A percentile compares a stretch with the other conserved stretches of the same genome.
These are phyloP conservation scores for Agonopterix heracliana DNA, from an alignment of 2,888 invertebrate species.

Conservation along the genomic window DNA sequence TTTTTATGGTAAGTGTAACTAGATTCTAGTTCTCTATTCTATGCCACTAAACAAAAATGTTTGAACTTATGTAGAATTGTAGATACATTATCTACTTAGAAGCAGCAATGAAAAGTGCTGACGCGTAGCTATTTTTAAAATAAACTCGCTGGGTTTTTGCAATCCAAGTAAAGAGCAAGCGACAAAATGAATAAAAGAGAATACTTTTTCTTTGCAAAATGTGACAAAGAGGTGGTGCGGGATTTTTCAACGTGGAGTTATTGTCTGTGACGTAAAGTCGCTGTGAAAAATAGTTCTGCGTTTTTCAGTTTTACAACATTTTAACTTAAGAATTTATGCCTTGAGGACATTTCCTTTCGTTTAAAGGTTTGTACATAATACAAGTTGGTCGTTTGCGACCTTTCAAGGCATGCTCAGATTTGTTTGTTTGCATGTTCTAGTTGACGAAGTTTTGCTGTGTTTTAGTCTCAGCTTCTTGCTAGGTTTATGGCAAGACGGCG, in stretches of 20 bases:
- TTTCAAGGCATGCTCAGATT: neutral
- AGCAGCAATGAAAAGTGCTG: no score
- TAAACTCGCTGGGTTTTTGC: slow-evolving; percentile 1
- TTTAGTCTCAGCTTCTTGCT: no score
- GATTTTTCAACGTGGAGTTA: slow-evolving; percentile 65
- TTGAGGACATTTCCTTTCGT: slow-evolving; percentile 17
- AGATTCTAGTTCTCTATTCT: no score
- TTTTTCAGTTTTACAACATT: slow-evolving; percentile 54
- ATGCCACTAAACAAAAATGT: no score
- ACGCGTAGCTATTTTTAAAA: slow-evolving; percentile 1
- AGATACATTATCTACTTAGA: neutral
- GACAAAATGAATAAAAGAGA: slow-evolving; percentile 53
- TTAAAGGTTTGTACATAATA: neutral
- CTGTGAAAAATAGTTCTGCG: slow-evolving; percentile 59
- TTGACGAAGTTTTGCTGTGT: no score
- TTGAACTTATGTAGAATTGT: neutral
- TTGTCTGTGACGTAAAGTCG: slow-evolving; percentile 63
- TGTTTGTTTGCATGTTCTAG: neutral
- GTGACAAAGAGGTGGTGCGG: slow-evolving; percentile 63
- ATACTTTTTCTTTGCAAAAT: slow-evolving; percentile 61
- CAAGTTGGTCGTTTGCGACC: neutral
- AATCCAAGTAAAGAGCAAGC: slow-evolving; percentile 25
- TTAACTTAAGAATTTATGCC: slow-evolving; percentile 51
- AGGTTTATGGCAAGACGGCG: no score
- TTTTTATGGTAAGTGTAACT: no score